Conservation (phyloP, 2,113 vertebrate species). For the Sinocyclocheilus rhinocerous region DNA sequence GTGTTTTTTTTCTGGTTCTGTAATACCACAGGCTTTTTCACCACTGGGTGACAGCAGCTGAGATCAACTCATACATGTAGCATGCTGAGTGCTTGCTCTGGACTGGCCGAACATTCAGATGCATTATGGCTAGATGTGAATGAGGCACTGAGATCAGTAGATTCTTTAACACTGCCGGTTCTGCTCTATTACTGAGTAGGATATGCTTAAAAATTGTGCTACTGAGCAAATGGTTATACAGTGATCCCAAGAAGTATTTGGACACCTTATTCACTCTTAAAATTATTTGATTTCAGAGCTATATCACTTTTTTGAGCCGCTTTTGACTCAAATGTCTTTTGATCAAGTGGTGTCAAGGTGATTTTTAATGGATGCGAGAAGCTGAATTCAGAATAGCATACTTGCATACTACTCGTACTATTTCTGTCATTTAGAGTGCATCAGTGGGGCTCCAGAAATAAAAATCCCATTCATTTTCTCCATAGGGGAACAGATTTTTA, state of each 20-base stretch:
- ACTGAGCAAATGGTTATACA: not conserved
- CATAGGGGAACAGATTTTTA: not conserved
- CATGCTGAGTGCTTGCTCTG: not conserved
- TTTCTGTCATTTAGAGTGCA: too few relatives aligned
- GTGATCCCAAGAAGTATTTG: not conserved
- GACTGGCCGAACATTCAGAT: conserved; percentile 2
- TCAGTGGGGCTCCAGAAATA: not conserved
- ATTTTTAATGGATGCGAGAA: not conserved
- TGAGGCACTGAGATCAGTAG: not conserved
- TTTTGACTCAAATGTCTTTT: not conserved
- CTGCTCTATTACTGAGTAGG: not conserved
- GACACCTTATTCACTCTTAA: not conserved
- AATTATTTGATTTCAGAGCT: not conserved
- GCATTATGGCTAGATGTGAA: not conserved
- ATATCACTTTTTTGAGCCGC: not conserved
- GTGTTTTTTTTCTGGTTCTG: conserved; percentile 30
- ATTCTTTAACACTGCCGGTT: not conserved
- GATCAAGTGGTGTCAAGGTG: not conserved
- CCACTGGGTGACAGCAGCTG: not conserved
- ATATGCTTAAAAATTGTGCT: not conserved
- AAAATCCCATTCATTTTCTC: not conserved
- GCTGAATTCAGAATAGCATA: not conserved
- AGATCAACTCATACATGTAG: conserved; percentile 36
- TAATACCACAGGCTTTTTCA: conserved; percentile 27
- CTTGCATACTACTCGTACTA: too few relatives aligned